Evolutionary conservation across 2,888 invertebrate genomes (phyloP), one percentile per base, ranked within the genome.

Genomic region (Acanthoscelides obtectus): DNA sequence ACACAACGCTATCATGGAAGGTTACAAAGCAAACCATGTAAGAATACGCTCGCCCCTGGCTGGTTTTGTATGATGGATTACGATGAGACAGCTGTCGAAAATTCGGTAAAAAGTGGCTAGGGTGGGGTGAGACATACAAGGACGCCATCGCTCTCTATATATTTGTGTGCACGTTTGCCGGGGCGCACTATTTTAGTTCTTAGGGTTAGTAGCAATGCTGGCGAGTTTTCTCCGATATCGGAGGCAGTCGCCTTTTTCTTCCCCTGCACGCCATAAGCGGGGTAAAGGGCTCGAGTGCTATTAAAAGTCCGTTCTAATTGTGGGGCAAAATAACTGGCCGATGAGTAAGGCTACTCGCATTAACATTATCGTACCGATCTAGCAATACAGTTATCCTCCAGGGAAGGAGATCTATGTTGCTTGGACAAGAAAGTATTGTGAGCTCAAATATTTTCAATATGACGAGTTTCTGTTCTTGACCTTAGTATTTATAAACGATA

Each of bases 31-130:
- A 45, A 12, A 45, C 45, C 12, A 45, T n/a, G n/a, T 45, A 45
- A 45, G 45, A 45, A 45, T 45, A 45, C 6, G 17, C 45, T 45
- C 45, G 45, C 45, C 45, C 45, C 45, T 4, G 45, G 45, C 8
- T 45, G 45, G 45, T 45, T 71, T 67, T 67, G 22, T 19, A 76
- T 78, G 79, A 79, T 79, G 76, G 78, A 79, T 79, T 74, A 75
- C 75, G 72, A 70, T 45, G 45, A 74, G 77, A 77, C 79, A 79
- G 79, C 79, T 79, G 79, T 77, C 77, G 75, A 75, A 45, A 45
- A 45, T 45, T 45, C 45, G 45, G 45, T 45, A 45, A 45, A 45
- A 45, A 45, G 45, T 45, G 12, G 12, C 45, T 45, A 45, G 45
- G 45, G 45, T 4, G 45, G 45, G 17, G n/a, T n/a, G n/a, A n/a